These are phyloP conservation scores for Pseudorhombus dupliciocellatus DNA, from an alignment of 2,113 vertebrate species.

Conservation along the genomic window DNA sequence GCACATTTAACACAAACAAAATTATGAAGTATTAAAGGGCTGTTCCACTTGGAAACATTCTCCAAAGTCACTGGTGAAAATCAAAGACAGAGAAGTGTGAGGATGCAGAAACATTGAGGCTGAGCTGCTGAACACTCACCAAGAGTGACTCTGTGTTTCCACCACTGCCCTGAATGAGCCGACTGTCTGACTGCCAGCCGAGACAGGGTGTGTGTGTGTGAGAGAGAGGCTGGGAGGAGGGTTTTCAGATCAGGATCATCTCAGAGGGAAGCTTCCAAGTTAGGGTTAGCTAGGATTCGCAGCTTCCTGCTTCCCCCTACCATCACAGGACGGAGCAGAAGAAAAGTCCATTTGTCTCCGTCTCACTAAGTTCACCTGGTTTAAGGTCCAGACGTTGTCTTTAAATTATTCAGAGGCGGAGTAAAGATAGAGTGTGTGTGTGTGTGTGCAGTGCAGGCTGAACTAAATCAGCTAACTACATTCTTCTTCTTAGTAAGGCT, in stretches of 20 bases:
- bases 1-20: too few relatives aligned
- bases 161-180: slow-evolving; percentile 67
- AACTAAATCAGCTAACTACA: neutral
- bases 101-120: slow-evolving; percentile 28
- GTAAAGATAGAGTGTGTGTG: too few relatives aligned
- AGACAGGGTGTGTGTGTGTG: slow-evolving; percentile 36
- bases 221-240: slow-evolving; percentile 6
- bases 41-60: slow-evolving; percentile 10
- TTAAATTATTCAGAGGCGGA: too few relatives aligned
- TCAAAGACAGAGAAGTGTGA: neutral
- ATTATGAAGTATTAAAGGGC: too few relatives aligned
- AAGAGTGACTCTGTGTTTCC: slow-evolving; percentile 74
- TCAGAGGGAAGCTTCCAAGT: slow-evolving; percentile 29
- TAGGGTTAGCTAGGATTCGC: slow-evolving; percentile 11
- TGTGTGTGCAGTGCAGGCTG: neutral
- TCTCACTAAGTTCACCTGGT: neutral
- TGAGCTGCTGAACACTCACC: slow-evolving; percentile 61
- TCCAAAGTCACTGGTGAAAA: neutral
- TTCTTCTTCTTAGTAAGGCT: neutral
- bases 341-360: neutral
- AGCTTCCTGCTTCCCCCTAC: slow-evolving; percentile 9
- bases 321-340: neutral
- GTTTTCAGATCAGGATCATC: slow-evolving; percentile 41
- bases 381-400: too few relatives aligned
- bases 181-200: slow-evolving; percentile 71